These are phyloP conservation scores for Hemicentrotus pulcherrimus DNA, from an alignment of 35 echinoderm and acorn worm species.

Conservation along the genomic window DNA sequence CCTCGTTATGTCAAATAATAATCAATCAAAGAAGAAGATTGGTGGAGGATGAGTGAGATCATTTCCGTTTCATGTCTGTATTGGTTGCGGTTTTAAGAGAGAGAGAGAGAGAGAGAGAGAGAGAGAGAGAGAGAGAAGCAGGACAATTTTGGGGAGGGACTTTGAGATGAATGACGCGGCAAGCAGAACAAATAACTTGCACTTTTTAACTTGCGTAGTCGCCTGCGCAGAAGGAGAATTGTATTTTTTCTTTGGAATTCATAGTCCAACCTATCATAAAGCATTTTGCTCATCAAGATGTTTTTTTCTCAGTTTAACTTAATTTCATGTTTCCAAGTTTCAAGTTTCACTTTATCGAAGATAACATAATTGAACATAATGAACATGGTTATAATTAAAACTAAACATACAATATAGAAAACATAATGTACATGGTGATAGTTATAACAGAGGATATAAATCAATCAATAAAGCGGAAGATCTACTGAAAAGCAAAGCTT, in stretches of 20 bases:
- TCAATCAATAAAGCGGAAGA: too few relatives aligned
- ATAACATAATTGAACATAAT: too few relatives aligned
- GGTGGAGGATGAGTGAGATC: background rate
- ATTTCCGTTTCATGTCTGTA: slow-evolving; percentile 42
- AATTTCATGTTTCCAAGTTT: too few relatives aligned
- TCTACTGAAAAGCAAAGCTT: too few relatives aligned
- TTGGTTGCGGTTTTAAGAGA: background rate
- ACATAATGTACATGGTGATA: too few relatives aligned
- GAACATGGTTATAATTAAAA: too few relatives aligned
- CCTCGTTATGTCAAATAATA: slow-evolving; percentile 38
- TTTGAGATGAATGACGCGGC: background rate
- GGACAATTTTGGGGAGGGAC: background rate
- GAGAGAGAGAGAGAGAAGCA: background rate
- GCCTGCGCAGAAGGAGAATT: background rate
- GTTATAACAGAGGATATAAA: too few relatives aligned
- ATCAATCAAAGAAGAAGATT: slow-evolving; percentile 39
- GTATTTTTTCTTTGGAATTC: background rate
- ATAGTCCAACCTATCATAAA: background rate
- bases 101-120: background rate
- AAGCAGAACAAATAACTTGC: background rate
- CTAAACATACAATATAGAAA: too few relatives aligned
- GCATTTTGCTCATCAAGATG: too few relatives aligned
- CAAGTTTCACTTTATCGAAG: too few relatives aligned
- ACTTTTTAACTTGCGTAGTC: background rate
- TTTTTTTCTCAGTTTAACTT: too few relatives aligned